Percentiles rank a stretch among this genome's conserved stretches.
Conservation (phyloP, 2,888 invertebrate genomes). For the Agrotis exclamationis region DNA sequence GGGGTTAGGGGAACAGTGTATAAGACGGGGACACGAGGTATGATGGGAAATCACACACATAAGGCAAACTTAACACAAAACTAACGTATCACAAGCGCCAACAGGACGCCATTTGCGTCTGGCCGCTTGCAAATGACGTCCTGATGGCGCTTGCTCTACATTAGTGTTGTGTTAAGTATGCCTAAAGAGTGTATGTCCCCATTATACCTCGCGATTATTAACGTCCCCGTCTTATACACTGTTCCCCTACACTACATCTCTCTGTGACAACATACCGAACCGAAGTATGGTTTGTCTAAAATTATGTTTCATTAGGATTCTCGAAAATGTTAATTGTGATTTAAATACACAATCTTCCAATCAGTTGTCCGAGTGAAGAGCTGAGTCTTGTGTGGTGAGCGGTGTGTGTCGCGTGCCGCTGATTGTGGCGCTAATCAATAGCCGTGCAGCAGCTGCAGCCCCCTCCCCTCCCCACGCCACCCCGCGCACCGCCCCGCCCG, state of each 20-base stretch:
- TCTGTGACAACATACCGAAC: background rate
- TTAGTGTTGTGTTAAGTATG: too few species aligned
- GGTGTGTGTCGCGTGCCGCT: conserved; percentile 32
- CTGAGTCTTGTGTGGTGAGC: background rate
- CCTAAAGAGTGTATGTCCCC: too few species aligned
- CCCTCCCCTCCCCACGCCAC: conserved; percentile 11
- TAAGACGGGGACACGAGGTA: too few species aligned
- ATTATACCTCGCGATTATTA: too few species aligned
- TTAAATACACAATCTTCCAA: background rate
- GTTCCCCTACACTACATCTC: background rate
- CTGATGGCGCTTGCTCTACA: too few species aligned
- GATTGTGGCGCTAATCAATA: conserved; percentile 81
- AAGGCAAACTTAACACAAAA: too few species aligned
- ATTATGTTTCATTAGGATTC: background rate
- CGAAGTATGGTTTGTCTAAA: background rate
- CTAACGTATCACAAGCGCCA: too few species aligned
- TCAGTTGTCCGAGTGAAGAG: background rate
- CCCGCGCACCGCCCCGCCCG: conserved; percentile 1
- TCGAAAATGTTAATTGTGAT: background rate
- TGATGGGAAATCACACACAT: too few species aligned
- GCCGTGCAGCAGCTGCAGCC: conserved; percentile 77
- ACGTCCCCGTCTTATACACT: too few species aligned
- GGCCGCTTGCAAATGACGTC: too few species aligned
- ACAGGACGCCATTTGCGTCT: too few species aligned
- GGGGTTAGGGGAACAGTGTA: too few species aligned